Conservation (phyloP, 1,140 invertebrate species). For the Sarcophaga bullata region DNA sequence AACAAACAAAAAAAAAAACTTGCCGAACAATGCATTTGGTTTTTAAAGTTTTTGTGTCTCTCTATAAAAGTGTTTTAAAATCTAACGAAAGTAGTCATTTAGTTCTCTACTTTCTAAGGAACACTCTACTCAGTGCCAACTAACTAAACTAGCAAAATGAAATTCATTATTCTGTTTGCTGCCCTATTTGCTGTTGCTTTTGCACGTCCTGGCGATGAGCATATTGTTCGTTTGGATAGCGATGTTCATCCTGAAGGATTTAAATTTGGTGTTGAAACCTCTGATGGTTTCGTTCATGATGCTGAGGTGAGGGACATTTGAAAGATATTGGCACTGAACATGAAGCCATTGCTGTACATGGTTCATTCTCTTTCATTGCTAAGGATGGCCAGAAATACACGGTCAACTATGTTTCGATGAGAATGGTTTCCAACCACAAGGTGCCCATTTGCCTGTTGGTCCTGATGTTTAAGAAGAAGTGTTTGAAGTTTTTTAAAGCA, state of each 20-base stretch:
- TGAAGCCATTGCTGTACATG: constrained; percentile 46
- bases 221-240: constrained; percentile 37
- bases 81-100: background rate
- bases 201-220: constrained; percentile 33
- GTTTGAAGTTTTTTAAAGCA: constrained; percentile 56
- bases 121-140: background rate
- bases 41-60: background rate
- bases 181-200: constrained; percentile 45
- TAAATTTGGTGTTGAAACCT: constrained; percentile 17
- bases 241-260: constrained; percentile 42
- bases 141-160: constrained; percentile 64
- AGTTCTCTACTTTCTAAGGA: constrained; percentile 21
- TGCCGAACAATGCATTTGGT: too few relatives aligned
- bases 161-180: constrained; percentile 45
- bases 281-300: background rate
- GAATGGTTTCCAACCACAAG: constrained; percentile 71
- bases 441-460: constrained; percentile 72
- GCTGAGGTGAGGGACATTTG: constrained; percentile 27
- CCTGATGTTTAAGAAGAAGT: background rate
- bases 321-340: constrained; percentile 42
- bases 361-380: constrained; percentile 47
- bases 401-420: constrained; percentile 52
- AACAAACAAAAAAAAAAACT: too few relatives aligned
- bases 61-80: background rate
- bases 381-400: constrained; percentile 48